A percentile compares a stretch with the other conserved stretches of the same genome.
Conservation (phyloP, 2,113 vertebrate genomes). For the Lontra canadensis region DNA sequence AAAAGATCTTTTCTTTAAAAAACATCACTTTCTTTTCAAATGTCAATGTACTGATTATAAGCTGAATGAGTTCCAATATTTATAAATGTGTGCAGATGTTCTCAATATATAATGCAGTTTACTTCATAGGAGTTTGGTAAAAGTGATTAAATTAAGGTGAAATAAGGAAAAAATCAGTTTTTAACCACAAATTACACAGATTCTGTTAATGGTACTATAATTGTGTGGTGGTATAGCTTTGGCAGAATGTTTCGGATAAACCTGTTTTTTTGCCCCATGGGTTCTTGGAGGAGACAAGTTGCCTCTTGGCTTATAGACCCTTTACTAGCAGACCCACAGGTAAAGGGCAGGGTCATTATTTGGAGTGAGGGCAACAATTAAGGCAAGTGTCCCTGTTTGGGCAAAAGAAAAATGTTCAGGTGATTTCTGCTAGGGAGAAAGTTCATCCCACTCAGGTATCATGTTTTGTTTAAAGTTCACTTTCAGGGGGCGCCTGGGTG, state of each 20-base stretch:
- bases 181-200: not conserved
- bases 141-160: slow-evolving; percentile 39
- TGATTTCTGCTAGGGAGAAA: not conserved
- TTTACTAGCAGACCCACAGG: not conserved
- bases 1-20: slow-evolving; percentile 1
- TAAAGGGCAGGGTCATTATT: not conserved
- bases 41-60: not conserved
- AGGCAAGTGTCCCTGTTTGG: not conserved
- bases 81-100: slow-evolving; percentile 48
- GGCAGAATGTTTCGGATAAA: not conserved
- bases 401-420: not conserved
- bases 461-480: not conserved
- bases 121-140: not conserved
- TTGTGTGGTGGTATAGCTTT: not conserved
- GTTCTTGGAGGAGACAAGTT: not conserved
- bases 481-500: not conserved
- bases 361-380: not conserved
- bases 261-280: not conserved
- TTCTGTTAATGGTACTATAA: not conserved
- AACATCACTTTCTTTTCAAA: slow-evolving; percentile 51
- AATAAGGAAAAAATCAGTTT: not conserved
- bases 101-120: slow-evolving; percentile 21
- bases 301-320: not conserved
- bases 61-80: not conserved
- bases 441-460: not conserved